Evolutionary conservation across 2,797 vertebrate genomes (phyloP).

Genomic region (Labroides dimidiatus): DNA sequence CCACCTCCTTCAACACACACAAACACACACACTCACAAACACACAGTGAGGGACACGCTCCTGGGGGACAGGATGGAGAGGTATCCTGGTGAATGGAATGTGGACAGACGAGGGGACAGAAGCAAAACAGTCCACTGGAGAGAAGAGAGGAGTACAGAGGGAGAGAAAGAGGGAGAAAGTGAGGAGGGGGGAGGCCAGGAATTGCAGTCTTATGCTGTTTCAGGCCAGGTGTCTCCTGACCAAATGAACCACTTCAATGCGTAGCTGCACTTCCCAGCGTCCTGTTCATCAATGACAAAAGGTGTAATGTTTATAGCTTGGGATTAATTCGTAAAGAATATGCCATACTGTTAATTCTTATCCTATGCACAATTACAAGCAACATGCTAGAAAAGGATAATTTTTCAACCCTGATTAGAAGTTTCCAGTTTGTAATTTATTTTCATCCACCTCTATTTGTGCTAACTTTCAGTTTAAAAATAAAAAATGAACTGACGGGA

Average conservation of each 20-base stretch:
- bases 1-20: slow-evolving; percentile 64
- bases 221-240: slow-evolving; percentile 76
- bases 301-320: not conserved
- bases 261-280: slow-evolving; percentile 39
- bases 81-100: slow-evolving; percentile 89
- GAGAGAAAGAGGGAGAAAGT: slow-evolving; percentile 18
- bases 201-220: slow-evolving; percentile 62
- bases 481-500: too few species aligned
- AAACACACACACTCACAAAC: slow-evolving; percentile 35
- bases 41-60: slow-evolving; percentile 69
- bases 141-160: slow-evolving; percentile 42
- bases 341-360: too few species aligned
- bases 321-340: too few species aligned
- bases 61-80: slow-evolving; percentile 84
- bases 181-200: slow-evolving; percentile 54
- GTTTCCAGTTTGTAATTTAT: too few species aligned
- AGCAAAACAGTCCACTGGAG: slow-evolving; percentile 67
- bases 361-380: too few species aligned
- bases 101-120: slow-evolving; percentile 73
- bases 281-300: slow-evolving; percentile 5
- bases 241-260: slow-evolving; percentile 68
- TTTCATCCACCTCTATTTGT: too few species aligned
- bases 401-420: too few species aligned
- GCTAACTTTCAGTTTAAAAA: too few species aligned
- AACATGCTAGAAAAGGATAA: too few species aligned